These are phyloP conservation scores for Pluvialis apricaria DNA, from an alignment of 2,113 vertebrate genomes.

Conservation along the genomic window DNA sequence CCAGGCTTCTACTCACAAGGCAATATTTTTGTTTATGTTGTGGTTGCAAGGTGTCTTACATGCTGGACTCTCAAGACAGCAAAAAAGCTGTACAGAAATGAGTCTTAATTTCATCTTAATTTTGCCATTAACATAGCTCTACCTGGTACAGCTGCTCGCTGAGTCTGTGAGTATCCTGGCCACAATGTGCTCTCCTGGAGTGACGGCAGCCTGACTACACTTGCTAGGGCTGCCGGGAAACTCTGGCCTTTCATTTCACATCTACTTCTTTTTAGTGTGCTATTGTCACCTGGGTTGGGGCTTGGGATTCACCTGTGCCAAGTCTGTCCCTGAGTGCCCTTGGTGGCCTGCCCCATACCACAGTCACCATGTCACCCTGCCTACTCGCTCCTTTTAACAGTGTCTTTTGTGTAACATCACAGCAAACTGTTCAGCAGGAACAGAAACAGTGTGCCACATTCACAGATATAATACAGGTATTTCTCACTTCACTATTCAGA, in stretches of 20 bases:
- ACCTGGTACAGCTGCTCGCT: background rate
- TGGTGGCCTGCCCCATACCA: background rate
- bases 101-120: background rate
- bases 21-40: background rate
- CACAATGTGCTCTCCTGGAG: accelerated
- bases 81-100: background rate
- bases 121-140: background rate
- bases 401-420: background rate
- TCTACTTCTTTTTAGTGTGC: background rate
- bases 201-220: accelerated
- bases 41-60: background rate
- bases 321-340: background rate
- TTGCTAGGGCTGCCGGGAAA: background rate
- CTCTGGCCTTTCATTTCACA: background rate
- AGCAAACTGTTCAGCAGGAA: background rate
- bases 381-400: background rate
- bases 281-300: accelerated
- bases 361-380: background rate
- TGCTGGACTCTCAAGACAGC: background rate
- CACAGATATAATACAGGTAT: background rate
- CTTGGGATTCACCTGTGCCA: background rate
- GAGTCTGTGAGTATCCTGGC: background rate
- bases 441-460: background rate
- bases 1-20: background rate
- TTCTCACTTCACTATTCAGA: background rate